Base-by-base conservation (phyloP, 2,113 vertebrate genomes). In the Hemibagrus wyckioides region DNA sequence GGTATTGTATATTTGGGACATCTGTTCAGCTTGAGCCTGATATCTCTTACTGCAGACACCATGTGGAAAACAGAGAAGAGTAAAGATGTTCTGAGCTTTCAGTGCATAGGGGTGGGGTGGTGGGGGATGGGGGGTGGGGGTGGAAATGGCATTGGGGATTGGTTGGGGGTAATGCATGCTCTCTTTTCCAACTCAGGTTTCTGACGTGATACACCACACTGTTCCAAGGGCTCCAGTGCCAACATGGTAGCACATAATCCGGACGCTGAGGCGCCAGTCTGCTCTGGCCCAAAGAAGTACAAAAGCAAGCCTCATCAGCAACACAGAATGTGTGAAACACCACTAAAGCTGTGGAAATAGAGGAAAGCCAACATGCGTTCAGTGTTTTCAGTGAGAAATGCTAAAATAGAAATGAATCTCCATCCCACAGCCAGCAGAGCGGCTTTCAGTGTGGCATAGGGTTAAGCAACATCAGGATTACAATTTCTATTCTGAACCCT, bases 221-320 rank as follows among this genome's bases (percentile, higher is more conserved):
- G 4, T 56, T 63, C 82, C 44, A 85, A 73, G 59, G 75, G 44
- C 85, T 82, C 81, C 82, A 86, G 79, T 83, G 28, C 28, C 7
- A 82, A 65, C 59, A 61, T 48, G 4, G 39, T 23, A 87, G 86
- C 9, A 91, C 85, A 83, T 83, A 17, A 41, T 76, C 63, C 79
- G 69, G 87, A 73, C 50, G 69, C 56, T 54, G 11, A 56, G 23
- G 75, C 0, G 30, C 41, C 75, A 77, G 57, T 63, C 7, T 41
- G 39, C 50, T 50, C 36, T 21, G 19, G 33, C 30, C 30, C 7
- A 77, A 86, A 79, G 41, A 30, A 6, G 33, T 50, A 67, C 30
- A 61, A 67, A 33, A 80, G 44, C 48, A 54, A 69, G 61, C 30
- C 44, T 86, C 61, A 86, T 52, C 71, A 59, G 15, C 21, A 15